Base-by-base conservation (phyloP, 2,888 invertebrate genomes). In the Crocallis elinguaria region DNA sequence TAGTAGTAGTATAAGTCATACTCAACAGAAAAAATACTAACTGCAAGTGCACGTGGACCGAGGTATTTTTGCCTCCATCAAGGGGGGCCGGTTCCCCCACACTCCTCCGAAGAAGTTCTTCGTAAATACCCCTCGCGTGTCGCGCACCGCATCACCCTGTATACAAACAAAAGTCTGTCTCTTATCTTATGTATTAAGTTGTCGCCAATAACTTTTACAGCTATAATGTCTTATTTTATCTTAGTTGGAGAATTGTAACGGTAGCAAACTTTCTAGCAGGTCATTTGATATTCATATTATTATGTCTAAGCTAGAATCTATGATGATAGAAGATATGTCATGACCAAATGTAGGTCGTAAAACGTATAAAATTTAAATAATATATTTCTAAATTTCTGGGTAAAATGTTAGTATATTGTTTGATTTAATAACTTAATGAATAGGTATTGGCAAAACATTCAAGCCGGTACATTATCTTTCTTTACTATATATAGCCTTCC, bases 61-160 rank as follows among this genome's bases (percentile, higher is more conserved):
- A 8, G 93, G 92, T 39, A 69, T 72, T 57, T 79, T 83, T 79
- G 62, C 86, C 85, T 82, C 93, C 88, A 87, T 57, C 54, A 91
- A 72, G 0, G 95, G 95, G 17, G 95, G 94, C 49, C 94, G 92
- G 72, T 95, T 93, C 62, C 94, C 94, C 87, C 94, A 94, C 38
- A 93, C 84, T 19, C 94, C 93, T 0, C 92, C 92, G 69, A 94
- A 92, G 77, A 93, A 88, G 76, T 93, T 93, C 79, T 92, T 93
- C 32, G 91, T 73, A 57, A 73, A 82, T 6, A 82, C 69, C 0
- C 82, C 87, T 33, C 86, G 75, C 5, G 73, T 60, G 43, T 85
- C 80, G 0, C 79, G 77, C 0, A 57, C 66, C 3, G 59, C 68
- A 61, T 84, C 81, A 32, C 69, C 75, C 88, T 87, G 73, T 50